phyloP scores from a whole-genome alignment of 2,888 invertebrate species.

The Sussaba pulchella region DNA sequence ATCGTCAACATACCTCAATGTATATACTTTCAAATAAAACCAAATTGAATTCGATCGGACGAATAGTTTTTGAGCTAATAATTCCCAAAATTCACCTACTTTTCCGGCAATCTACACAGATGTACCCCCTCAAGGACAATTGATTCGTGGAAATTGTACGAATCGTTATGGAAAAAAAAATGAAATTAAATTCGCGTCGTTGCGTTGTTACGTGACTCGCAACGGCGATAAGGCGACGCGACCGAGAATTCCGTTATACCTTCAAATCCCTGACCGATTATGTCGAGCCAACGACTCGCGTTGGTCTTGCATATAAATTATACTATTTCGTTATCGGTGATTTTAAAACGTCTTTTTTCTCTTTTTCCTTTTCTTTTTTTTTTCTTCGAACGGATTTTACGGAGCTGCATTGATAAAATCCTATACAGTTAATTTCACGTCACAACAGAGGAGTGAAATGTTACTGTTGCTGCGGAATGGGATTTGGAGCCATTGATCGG shows the following conservation, averaged over 20 bases:
- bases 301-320: neutral
- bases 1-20: too few species aligned
- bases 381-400: conserved; percentile 67
- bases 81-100: too few species aligned
- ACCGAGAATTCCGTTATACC: neutral
- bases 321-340: conserved; percentile 12
- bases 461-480: conserved; percentile 77
- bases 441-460: conserved; percentile 1
- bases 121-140: too few species aligned
- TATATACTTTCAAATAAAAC: too few species aligned
- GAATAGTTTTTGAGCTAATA: too few species aligned
- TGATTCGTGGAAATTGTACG: conserved; percentile 48
- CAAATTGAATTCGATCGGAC: too few species aligned
- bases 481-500: conserved; percentile 92
- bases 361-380: neutral
- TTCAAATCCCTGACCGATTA: conserved; percentile 20
- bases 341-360: conserved; percentile 21
- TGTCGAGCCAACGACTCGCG: conserved; percentile 19
- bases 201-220: neutral
- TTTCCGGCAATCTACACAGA: too few species aligned
- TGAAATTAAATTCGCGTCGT: conserved; percentile 23
- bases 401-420: conserved; percentile 62
- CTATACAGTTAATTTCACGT: conserved; percentile 16
- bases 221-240: neutral
- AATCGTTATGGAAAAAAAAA: conserved; percentile 10